A percentile compares a stretch with the other conserved stretches of the same genome.
These are phyloP conservation scores for Diploptera punctata DNA, from an alignment of 2,888 invertebrate species.

Conservation along the genomic window DNA sequence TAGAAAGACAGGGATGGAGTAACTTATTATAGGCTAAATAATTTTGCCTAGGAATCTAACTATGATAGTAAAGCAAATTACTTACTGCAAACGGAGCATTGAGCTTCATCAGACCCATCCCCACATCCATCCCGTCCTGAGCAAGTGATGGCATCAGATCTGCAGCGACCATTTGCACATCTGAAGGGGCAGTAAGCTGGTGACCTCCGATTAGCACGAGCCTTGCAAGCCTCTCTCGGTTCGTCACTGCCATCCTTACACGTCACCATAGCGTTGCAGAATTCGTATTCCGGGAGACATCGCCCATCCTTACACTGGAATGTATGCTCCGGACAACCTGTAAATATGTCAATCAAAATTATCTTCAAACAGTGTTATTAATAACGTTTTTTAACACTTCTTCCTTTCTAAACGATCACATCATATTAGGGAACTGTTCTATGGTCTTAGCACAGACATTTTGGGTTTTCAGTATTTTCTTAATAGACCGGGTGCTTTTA, in stretches of 20 bases:
- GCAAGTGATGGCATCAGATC: conserved; percentile 88
- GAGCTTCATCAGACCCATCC: conserved; percentile 86
- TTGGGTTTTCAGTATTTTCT: no score
- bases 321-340: conserved; percentile 78
- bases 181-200: conserved; percentile 71
- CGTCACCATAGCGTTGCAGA: conserved; percentile 87
- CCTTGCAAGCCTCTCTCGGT: conserved; percentile 77
- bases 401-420: no score
- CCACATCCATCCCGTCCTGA: conserved; percentile 92
- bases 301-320: conserved; percentile 87
- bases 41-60: no score
- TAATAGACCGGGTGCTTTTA: no score
- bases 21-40: no score
- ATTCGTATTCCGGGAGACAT: conserved; percentile 88
- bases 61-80: no score
- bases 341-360: no score
- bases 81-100: conserved; percentile 88
- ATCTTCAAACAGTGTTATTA: no score
- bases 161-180: conserved; percentile 86
- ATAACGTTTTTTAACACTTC: no score
- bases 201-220: conserved; percentile 46
- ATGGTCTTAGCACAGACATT: no score
- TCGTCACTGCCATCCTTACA: conserved; percentile 92
- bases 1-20: no score
- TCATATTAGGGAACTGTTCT: no score